Evolutionary conservation across 2,113 vertebrate genomes (phyloP).

Genomic region (zebrafish (Danio rerio)): GRCz12tu NC_133189.1:7363501-7364000

Average conservation of each 20-base stretch:
- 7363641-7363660: neutral
- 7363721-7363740: slow-evolving; percentile 25
- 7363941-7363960: slow-evolving; percentile 13
- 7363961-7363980: neutral
- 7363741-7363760: slow-evolving; percentile 38
- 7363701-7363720: neutral
- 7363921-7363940: neutral
- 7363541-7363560: neutral
- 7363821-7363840: slow-evolving; percentile 46
- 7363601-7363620: neutral
- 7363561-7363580: neutral
- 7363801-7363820: slow-evolving; percentile 36
- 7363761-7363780: slow-evolving; percentile 39
- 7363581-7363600: neutral
- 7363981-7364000: neutral
- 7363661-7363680: neutral
- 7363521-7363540: too few relatives aligned
- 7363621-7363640: neutral
- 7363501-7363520: too few relatives aligned
- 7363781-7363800: slow-evolving; percentile 42
- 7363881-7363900: neutral
- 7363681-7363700: neutral
- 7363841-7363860: slow-evolving; percentile 18
- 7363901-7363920: neutral
- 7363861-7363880: slow-evolving; percentile 31